These are phyloP conservation scores for Pentalonia nigronervosa DNA, from an alignment of 1,140 invertebrate genomes.

Conservation along the genomic window DNA sequence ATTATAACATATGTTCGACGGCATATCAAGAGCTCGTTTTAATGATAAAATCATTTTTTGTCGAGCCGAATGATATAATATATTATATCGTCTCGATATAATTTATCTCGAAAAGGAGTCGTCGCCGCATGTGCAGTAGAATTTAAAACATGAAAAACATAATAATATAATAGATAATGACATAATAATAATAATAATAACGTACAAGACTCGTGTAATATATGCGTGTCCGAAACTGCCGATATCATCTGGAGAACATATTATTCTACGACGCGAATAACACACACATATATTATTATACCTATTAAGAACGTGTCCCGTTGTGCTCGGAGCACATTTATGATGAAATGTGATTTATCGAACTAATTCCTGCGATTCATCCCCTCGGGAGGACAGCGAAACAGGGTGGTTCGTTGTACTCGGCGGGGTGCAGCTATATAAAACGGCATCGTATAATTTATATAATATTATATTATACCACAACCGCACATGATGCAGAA, in stretches of 20 bases:
- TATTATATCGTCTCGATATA: neutral
- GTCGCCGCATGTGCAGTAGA: neutral
- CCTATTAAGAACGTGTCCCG: neutral
- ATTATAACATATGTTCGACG: neutral
- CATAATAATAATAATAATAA: no score
- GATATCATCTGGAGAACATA: slow-evolving; percentile 18
- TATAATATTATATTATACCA: no score
- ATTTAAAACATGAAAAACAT: neutral
- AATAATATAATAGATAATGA: neutral
- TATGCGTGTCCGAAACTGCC: neutral
- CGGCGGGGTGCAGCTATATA: neutral
- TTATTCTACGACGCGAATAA: neutral
- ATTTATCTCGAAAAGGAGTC: neutral
- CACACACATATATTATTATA: no score
- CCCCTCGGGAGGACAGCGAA: neutral
- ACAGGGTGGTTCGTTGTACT: neutral
- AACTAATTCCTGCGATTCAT: neutral
- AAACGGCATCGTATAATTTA: no score
- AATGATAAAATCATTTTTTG: neutral
- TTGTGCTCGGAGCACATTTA: neutral
- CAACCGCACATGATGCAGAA: no score
- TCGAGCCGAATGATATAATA: neutral
- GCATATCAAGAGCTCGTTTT: neutral
- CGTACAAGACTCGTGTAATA: neutral
- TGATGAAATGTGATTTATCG: slow-evolving; percentile 18